Evolutionary conservation across 2,113 vertebrate species (phyloP), one percentile per base, ranked within the genome.

Genomic region (Dasyprocta punctata): DNA sequence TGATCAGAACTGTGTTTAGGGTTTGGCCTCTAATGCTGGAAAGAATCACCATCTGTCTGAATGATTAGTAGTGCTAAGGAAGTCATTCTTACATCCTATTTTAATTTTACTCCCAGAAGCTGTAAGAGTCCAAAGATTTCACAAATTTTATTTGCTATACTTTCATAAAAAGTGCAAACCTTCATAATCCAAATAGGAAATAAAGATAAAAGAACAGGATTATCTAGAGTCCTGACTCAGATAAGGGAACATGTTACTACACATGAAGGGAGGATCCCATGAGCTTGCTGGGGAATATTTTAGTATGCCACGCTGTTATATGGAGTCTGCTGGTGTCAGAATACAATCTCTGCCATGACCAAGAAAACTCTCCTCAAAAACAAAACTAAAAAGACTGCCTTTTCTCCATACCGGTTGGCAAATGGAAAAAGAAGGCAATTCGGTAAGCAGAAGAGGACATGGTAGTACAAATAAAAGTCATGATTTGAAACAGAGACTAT

Each of bases 121-220:
- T 63, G 2, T 44, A 65, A 8, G 20, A 86, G 44, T 56, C 81
- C 78, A 94, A 86, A 92, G 47, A 92, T 41, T 95, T 75, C 82
- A 36, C 63, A 92, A 73, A 44, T 71, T 96, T 94, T 90, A 92
- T 82, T 96, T 92, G 90, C n/a, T 82, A 36, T 7, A 83, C 13
- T 85, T 13, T 8, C n/a, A 92, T 61, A 87, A 92, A 87, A 95
- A 90, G 84, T 73, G 36, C 86, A 92, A 97, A 88, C 6, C 65
- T 94, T 92, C 69, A 90, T 90, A 58, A 95, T 84, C 61, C 71
- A 73, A 87, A 75, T 54, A 94, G 22, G 17, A 19, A 88, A 89
- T 77, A 93, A 90, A 84, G 61, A 93, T 87, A 89, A 95, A 86
- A 61, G 92, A 94, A 54, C 13, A 33, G 58, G 24, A 88, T 95